Base-by-base conservation (phyloP, 2,797 vertebrate genomes). In the Lacerta bilineata region DNA sequence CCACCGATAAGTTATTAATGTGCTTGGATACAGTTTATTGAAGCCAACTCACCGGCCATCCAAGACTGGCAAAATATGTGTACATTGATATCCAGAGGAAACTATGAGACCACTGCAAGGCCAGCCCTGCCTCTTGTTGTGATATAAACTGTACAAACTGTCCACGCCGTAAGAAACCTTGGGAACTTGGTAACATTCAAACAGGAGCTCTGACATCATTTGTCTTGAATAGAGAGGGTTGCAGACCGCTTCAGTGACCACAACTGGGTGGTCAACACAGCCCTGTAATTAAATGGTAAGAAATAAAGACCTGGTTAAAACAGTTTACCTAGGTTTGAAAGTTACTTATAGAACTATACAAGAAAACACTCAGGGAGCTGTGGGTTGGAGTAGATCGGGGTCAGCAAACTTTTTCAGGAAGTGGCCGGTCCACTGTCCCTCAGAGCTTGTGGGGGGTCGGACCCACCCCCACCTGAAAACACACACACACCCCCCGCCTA, bases 141-240 rank as follows among this genome's bases (percentile, higher is more conserved):
- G 95, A 93, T 98, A 98, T 92, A 99, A 98, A 77, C 99, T 99
- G 97, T 98, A 99, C 89, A 99, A 95, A 76, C 97, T 96, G 88
- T 99, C 99, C 64, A 99, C 96, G 0, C 99, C 99, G 2, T 99
- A 99, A 15, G 98, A 98, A 78, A 99, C 97, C n/a, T 97, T 97
- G 0, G 99, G 99, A 59, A 99, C 97, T 3, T 96, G 92, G 6
- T 99, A 99, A 92, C 99, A 99, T 88, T 99, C 99, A 0, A 99
- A 99, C 66, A 99, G 97, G 41, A 99, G 95, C 95, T 99, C 99
- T 0, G 99, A 99, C 98, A 99, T 98, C 98, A 99, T 99, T 94
- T 99, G 98, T 2, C 98, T 97, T 0, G 98, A 98, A 96, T 99
- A 98, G 4, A 99, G 96, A 0, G 98, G 99, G 95, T 98, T 99